A percentile compares a stretch with the other conserved stretches of the same genome.
phyloP scores from a whole-genome alignment of 2,797 vertebrate genomes.

The Triplophysa yarkandensis region DNA sequence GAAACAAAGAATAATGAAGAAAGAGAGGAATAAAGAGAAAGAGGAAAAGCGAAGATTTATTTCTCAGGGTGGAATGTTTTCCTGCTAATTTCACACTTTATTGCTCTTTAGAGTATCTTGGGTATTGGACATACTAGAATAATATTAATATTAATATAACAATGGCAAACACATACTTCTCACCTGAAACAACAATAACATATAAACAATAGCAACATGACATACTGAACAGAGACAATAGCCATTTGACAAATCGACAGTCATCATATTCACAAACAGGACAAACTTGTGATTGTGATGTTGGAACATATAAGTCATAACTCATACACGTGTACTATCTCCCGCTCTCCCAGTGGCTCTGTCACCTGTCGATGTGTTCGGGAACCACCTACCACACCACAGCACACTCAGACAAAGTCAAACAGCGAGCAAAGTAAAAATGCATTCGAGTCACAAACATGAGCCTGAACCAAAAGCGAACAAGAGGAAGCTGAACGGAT shows the following conservation, averaged over 20 bases:
- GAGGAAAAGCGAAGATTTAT: slow-evolving; percentile 93
- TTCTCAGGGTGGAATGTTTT: slow-evolving; percentile 67
- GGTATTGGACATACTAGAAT: slow-evolving; percentile 64
- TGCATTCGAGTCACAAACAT: slow-evolving; percentile 99
- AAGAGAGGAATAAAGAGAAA: slow-evolving; percentile 83
- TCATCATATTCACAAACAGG: slow-evolving; percentile 63
- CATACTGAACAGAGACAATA: slow-evolving; percentile 76
- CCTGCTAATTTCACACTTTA: slow-evolving; percentile 61
- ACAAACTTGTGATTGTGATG: slow-evolving; percentile 68
- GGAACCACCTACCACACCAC: slow-evolving; percentile 62
- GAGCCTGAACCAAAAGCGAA: slow-evolving; percentile 87
- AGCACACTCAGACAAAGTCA: slow-evolving; percentile 91
- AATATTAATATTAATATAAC: slow-evolving; percentile 30
- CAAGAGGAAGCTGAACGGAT: slow-evolving; percentile 87
- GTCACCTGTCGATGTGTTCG: slow-evolving; percentile 72
- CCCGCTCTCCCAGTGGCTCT: slow-evolving; percentile 74
- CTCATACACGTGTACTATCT: slow-evolving; percentile 66
- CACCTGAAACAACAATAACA: slow-evolving; percentile 73
- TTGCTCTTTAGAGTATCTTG: slow-evolving; percentile 58
- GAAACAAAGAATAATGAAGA: slow-evolving; percentile 82
- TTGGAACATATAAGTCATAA: slow-evolving; percentile 73
- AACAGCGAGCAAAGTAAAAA: slow-evolving; percentile 99
- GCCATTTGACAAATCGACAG: slow-evolving; percentile 71
- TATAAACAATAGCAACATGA: slow-evolving; percentile 72
- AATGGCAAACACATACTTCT: slow-evolving; percentile 66